Base-by-base conservation (phyloP, 2,888 invertebrate genomes). In the Timema podura region DNA sequence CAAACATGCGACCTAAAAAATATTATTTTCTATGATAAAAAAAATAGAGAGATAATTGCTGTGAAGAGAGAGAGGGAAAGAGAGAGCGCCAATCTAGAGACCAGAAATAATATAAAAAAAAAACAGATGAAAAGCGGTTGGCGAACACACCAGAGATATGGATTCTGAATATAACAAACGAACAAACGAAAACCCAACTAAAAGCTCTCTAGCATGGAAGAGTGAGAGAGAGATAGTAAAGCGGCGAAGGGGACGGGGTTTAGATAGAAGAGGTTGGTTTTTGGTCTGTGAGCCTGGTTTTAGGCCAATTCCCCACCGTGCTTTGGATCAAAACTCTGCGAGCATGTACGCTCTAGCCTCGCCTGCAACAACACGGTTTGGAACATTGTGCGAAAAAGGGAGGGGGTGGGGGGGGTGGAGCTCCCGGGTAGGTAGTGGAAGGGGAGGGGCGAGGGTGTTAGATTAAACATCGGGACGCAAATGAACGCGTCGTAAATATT, bases 401-500 rank as follows among this genome's bases (percentile, higher is more conserved):
- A 30, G 30, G 3, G 30, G 3, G 30, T 46, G 16, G 6, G 47
- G 47, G 47, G 66, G 30, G 48, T 48, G 66, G 16, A 51, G 65
- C 54, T n/a, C n/a, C 45, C 15, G 9, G 64, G 65, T 9, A 30
- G 69, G 65, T 16, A 65, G 61, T 47, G 10, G 70, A 73, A 74
- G 69, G 72, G 70, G 71, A 49, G 47, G 67, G 54, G 68, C n/a
- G 15, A 74, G 72, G 74, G 75, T 70, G 76, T 73, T 76, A 79
- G 79, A 80, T 80, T 80, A 80, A 80, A 79, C 79, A 79, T 79
- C 78, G 77, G 49, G 70, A 77, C 79, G 76, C 77, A 80, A 80
- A 80, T 79, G 79, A 80, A 80, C 77, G 79, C 77, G 78, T 78
- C 78, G 79, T 80, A 80, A 80, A 80, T 79, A 78, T 76, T 72